Conservation (phyloP, 2,888 invertebrate species). For the Ischnus inquisitorius region DNA sequence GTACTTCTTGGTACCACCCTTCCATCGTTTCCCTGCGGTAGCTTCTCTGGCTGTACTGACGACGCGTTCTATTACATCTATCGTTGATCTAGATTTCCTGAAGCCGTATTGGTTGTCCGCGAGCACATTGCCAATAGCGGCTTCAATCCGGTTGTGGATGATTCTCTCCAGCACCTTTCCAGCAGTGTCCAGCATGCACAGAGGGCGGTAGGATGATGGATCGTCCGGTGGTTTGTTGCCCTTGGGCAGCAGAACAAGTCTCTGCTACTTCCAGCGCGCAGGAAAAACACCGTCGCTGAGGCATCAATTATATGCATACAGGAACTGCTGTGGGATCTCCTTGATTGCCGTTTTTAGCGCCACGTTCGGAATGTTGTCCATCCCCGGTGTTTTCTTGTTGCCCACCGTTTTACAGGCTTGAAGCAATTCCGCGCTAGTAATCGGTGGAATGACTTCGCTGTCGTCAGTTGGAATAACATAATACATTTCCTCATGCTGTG, state of each 20-base stretch:
- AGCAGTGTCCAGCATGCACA: no score
- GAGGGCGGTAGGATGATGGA: no score
- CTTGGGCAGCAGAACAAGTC: conserved; percentile 25
- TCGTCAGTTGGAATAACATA: no score
- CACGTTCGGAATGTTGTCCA: conserved; percentile 62
- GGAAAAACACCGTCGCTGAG: conserved; percentile 44
- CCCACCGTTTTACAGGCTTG: conserved; percentile 45
- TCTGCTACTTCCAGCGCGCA: conserved; percentile 47
- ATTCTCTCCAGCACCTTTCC: neutral
- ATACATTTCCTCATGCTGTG: conserved; percentile 42
- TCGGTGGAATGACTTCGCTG: conserved; percentile 43
- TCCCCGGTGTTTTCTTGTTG: conserved; percentile 63
- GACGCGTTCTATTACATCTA: neutral
- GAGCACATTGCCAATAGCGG: neutral
- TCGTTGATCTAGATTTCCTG: neutral
- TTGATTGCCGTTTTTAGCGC: conserved; percentile 51
- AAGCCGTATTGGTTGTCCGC: conserved; percentile 5
- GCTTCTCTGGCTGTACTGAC: neutral
- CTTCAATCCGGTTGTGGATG: neutral
- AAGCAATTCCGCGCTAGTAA: conserved; percentile 61
- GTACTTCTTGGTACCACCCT: conserved; percentile 25
- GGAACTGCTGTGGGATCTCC: conserved; percentile 37
- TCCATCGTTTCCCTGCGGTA: conserved; percentile 4
- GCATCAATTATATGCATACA: conserved; percentile 52
- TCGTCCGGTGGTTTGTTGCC: neutral